These are phyloP conservation scores for Syrrhaptes paradoxus DNA, from an alignment of 2,113 vertebrate genomes.

Conservation along the genomic window DNA sequence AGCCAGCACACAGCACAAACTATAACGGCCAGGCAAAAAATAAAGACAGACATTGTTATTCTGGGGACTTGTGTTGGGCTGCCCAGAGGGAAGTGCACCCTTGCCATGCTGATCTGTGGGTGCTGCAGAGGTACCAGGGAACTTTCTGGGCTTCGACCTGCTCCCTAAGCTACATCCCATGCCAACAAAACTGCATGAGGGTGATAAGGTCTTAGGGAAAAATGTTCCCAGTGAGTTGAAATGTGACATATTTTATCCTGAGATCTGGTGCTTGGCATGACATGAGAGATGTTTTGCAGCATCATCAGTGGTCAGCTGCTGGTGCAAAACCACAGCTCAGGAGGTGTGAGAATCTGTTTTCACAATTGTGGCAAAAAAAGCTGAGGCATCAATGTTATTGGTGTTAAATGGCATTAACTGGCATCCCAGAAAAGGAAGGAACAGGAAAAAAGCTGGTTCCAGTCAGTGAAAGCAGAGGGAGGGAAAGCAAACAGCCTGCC, in stretches of 20 bases:
- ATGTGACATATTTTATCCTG: background rate
- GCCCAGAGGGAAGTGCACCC: background rate
- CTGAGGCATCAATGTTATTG: background rate
- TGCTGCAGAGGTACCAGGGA: background rate
- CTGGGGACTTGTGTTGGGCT: background rate
- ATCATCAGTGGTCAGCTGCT: background rate
- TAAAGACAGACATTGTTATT: background rate
- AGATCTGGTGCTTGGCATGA: background rate
- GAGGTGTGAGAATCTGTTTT: background rate
- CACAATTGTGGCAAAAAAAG: background rate
- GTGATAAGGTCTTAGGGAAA: background rate
- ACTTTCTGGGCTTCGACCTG: fast-evolving
- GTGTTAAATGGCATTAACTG: background rate
- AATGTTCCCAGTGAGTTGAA: background rate
- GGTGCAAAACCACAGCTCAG: background rate
- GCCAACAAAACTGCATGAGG: background rate
- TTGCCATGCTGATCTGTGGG: background rate
- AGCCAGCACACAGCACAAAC: background rate
- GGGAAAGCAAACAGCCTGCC: background rate
- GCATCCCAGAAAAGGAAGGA: background rate
- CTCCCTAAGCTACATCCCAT: background rate
- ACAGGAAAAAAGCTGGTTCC: background rate
- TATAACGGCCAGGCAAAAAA: background rate
- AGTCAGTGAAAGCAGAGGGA: background rate
- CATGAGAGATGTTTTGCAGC: background rate